phyloP scores from a whole-genome alignment of 1,140 invertebrate species.

The Drosophila bifasciata region DNA sequence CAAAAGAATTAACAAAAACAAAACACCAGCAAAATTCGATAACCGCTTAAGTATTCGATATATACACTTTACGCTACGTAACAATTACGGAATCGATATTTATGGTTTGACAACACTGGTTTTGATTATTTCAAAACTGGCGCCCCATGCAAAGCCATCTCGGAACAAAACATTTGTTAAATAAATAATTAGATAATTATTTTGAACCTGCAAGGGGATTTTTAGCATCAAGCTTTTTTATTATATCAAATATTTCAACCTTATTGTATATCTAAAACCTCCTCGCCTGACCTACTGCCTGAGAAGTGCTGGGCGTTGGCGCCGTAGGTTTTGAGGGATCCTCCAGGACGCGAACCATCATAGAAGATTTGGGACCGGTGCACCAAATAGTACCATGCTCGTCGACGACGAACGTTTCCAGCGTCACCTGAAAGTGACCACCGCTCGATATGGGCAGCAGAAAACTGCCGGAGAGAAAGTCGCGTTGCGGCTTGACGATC shows the following conservation, averaged over 20 bases:
- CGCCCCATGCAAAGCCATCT: too few relatives aligned
- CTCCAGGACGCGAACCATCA: slow-evolving; percentile 81
- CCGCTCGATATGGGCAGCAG: slow-evolving; percentile 85
- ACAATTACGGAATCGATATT: too few relatives aligned
- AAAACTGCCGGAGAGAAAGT: slow-evolving; percentile 93
- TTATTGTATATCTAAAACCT: slow-evolving; percentile 55
- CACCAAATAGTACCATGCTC: slow-evolving; percentile 81
- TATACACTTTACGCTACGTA: not conserved
- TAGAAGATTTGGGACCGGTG: slow-evolving; percentile 80
- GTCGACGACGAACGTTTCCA: slow-evolving; percentile 83
- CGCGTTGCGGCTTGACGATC: slow-evolving; percentile 90
- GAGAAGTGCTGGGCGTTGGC: slow-evolving; percentile 60
- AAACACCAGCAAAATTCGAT: slow-evolving; percentile 22
- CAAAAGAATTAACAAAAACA: slow-evolving; percentile 50
- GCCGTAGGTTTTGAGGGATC: slow-evolving; percentile 74
- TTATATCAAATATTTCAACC: too few relatives aligned
- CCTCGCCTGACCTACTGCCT: slow-evolving; percentile 59
- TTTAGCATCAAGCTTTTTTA: too few relatives aligned
- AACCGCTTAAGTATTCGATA: not conserved
- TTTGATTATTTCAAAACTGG: too few relatives aligned
- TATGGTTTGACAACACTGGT: too few relatives aligned
- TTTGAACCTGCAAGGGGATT: too few relatives aligned
- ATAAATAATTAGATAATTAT: not conserved
- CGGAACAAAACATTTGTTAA: too few relatives aligned
- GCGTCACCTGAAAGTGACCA: slow-evolving; percentile 81